phyloP scores from a whole-genome alignment of 2,888 invertebrate genomes.

The Pammene fasciana region DNA sequence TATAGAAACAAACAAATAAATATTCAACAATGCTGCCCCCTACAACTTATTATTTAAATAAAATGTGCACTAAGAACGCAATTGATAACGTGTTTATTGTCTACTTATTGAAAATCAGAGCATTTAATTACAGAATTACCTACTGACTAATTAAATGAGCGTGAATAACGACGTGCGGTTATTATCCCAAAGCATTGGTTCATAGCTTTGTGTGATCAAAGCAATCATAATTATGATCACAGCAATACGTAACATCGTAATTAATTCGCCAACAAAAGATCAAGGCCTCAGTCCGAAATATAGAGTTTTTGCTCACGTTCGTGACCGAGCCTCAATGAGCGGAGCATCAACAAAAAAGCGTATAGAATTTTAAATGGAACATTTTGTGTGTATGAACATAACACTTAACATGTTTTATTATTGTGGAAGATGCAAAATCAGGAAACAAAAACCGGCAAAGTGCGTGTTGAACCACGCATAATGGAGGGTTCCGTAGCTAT shows the following conservation, averaged over 20 bases:
- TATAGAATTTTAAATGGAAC: conserved; percentile 75
- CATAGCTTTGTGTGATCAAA: conserved; percentile 30
- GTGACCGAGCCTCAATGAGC: conserved; percentile 72
- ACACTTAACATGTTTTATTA: conserved; percentile 36
- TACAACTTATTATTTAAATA: no score
- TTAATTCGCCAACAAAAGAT: conserved; percentile 76
- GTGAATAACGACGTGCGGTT: conserved; percentile 27
- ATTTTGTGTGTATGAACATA: conserved; percentile 38
- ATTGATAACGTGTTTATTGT: no score
- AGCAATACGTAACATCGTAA: conserved; percentile 56
- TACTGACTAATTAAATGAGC: conserved; percentile 23
- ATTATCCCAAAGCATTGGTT: conserved; percentile 32
- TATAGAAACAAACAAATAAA: no score
- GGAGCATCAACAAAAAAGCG: conserved; percentile 68
- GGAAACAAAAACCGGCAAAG: no score
- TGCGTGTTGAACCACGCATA: no score
- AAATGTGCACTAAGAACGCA: no score
- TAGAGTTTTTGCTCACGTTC: conserved; percentile 74
- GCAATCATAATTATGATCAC: conserved; percentile 38
- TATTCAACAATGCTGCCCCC: no score
- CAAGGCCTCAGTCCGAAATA: conserved; percentile 73
- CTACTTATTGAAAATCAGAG: conserved; percentile 13
- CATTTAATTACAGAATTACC: conserved; percentile 26
- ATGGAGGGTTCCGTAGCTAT: no score
- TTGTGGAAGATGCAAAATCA: conserved; percentile 14